These are phyloP conservation scores for Drosophila putrida DNA, from an alignment of 2,888 invertebrate genomes.

Conservation along the genomic window DNA sequence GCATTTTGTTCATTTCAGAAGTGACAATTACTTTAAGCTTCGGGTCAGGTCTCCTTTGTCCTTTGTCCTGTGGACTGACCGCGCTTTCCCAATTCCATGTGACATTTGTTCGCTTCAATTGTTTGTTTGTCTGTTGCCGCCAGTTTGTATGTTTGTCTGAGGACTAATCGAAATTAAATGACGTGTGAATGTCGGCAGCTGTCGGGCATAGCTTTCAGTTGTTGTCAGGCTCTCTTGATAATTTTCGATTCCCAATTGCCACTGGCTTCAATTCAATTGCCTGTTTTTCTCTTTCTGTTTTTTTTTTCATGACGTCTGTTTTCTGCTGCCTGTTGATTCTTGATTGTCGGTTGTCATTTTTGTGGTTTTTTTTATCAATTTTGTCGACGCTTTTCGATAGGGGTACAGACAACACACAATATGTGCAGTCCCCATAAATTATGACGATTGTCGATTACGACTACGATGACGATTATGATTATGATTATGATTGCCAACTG, in stretches of 20 bases:
- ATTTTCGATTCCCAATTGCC: constrained; percentile 63
- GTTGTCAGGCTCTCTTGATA: constrained; percentile 41
- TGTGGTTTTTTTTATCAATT: constrained; percentile 74
- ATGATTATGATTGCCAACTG: constrained; percentile 60
- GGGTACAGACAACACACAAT: constrained; percentile 22
- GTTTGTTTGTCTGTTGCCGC: constrained; percentile 33
- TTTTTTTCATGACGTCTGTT: constrained; percentile 32
- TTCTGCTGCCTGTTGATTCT: constrained; percentile 42
- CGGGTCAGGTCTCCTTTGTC: constrained; percentile 42
- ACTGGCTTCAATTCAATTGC: constrained; percentile 56
- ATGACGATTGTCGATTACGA: constrained; percentile 64
- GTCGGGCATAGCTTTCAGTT: constrained; percentile 66
- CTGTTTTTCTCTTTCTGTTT: constrained; percentile 24
- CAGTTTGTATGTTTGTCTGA: constrained; percentile 31
- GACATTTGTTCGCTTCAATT: constrained; percentile 51
- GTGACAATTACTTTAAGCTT: constrained; percentile 65
- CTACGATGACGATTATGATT: constrained; percentile 45
- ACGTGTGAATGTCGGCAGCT: constrained; percentile 85
- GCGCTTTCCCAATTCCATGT: constrained; percentile 11
- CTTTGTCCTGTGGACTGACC: constrained; percentile 9
- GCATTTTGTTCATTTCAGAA: constrained; percentile 76
- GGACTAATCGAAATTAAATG: constrained; percentile 85
- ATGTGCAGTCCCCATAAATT: constrained; percentile 66
- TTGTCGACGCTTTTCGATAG: constrained; percentile 56
- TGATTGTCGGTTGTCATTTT: constrained; percentile 48